phyloP scores from a whole-genome alignment of 1,140 invertebrate genomes.

The fruit fly (Drosophila melanogaster) region DNA sequence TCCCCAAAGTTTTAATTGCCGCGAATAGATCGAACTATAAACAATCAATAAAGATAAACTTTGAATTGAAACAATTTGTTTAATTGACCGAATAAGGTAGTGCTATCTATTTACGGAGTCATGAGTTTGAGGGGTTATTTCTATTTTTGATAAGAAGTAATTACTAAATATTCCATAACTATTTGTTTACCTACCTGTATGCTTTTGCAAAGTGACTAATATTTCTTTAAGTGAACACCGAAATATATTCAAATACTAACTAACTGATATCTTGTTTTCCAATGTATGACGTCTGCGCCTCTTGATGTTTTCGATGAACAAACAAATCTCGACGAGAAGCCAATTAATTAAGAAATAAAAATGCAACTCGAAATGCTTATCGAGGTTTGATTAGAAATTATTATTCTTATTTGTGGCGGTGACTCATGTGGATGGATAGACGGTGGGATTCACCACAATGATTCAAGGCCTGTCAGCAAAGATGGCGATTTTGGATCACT shows the following conservation, averaged over 20 bases:
- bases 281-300: slow-evolving; percentile 40
- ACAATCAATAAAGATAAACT: background rate
- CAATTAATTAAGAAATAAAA: slow-evolving; percentile 53
- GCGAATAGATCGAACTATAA: background rate
- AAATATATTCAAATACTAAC: background rate
- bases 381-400: slow-evolving; percentile 42
- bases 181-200: too few species aligned
- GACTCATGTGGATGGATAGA: slow-evolving; percentile 20
- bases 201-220: too few species aligned
- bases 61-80: background rate
- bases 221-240: background rate
- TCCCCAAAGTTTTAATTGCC: slow-evolving; percentile 22
- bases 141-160: background rate
- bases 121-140: background rate
- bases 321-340: slow-evolving; percentile 6
- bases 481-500: background rate
- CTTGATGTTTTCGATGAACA: slow-evolving; percentile 13
- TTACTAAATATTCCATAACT: background rate
- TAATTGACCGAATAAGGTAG: background rate
- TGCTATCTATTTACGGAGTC: background rate
- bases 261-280: slow-evolving; percentile 16
- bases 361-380: slow-evolving; percentile 56
- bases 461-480: too few species aligned
- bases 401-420: slow-evolving; percentile 29
- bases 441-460: slow-evolving; percentile 15